Percentiles rank a stretch among this genome's conserved stretches.
Evolutionary conservation across 1,140 invertebrate species (phyloP).

Genomic region (Polypedilum pembai): DNA sequence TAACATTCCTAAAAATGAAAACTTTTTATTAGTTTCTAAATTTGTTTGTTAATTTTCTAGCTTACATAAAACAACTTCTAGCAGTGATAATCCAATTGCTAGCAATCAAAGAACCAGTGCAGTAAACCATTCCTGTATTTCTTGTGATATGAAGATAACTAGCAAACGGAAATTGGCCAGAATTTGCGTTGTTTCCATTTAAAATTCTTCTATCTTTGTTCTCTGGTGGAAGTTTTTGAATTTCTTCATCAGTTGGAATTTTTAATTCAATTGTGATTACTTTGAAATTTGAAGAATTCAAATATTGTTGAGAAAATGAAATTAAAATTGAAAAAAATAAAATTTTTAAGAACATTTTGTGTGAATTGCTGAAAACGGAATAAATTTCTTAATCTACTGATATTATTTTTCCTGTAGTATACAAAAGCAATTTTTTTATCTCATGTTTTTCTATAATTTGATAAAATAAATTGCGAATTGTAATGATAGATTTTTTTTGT

Average conservation of each 20-base stretch:
- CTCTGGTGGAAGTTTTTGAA: background rate
- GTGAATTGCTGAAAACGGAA: no score
- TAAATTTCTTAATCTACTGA: no score
- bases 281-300: background rate
- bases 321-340: no score
- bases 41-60: background rate
- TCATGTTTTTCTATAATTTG: no score
- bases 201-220: background rate
- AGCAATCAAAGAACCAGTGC: background rate
- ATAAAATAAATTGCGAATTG: no score
- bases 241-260: background rate
- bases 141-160: background rate
- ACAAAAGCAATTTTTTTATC: no score
- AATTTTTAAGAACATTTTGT: no score
- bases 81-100: background rate
- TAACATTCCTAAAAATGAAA: background rate
- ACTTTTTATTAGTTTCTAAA: background rate
- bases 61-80: background rate
- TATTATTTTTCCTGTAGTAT: no score
- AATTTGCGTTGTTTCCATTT: background rate
- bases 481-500: no score
- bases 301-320: background rate
- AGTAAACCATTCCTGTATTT: background rate
- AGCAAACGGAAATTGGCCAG: background rate
- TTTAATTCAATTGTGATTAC: background rate